phyloP scores from a whole-genome alignment of 2,888 invertebrate genomes.

The Therioaphis trifolii region DNA sequence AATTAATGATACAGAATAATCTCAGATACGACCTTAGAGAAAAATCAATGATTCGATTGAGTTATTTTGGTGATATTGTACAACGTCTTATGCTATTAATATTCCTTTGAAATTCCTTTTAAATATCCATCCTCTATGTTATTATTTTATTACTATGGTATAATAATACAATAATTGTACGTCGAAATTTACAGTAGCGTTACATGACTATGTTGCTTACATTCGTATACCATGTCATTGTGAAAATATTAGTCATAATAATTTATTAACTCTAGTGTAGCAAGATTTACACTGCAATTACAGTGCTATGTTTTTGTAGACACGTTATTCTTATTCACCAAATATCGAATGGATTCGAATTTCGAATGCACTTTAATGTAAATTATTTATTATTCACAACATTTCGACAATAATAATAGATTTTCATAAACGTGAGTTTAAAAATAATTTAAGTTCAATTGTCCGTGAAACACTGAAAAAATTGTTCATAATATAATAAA shows the following conservation, averaged over 20 bases:
- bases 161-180: too few relatives aligned
- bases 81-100: too few relatives aligned
- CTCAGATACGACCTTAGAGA: too few relatives aligned
- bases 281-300: neutral
- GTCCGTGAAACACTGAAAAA: constrained; percentile 28
- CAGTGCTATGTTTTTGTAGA: neutral
- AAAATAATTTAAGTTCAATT: constrained; percentile 35
- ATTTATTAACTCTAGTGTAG: neutral
- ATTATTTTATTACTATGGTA: too few relatives aligned
- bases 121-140: too few relatives aligned
- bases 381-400: constrained; percentile 6
- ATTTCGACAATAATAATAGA: neutral
- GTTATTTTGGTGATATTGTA: too few relatives aligned
- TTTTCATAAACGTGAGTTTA: neutral
- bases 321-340: neutral
- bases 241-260: neutral
- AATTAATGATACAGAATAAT: too few relatives aligned
- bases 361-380: neutral
- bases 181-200: too few relatives aligned
- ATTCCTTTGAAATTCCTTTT: too few relatives aligned
- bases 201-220: too few relatives aligned
- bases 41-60: too few relatives aligned
- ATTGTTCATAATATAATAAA: constrained; percentile 4
- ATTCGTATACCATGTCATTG: too few relatives aligned
- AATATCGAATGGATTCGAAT: constrained; percentile 12